Base-by-base conservation (phyloP, 2,113 vertebrate species). In the Leiothrix lutea region DNA sequence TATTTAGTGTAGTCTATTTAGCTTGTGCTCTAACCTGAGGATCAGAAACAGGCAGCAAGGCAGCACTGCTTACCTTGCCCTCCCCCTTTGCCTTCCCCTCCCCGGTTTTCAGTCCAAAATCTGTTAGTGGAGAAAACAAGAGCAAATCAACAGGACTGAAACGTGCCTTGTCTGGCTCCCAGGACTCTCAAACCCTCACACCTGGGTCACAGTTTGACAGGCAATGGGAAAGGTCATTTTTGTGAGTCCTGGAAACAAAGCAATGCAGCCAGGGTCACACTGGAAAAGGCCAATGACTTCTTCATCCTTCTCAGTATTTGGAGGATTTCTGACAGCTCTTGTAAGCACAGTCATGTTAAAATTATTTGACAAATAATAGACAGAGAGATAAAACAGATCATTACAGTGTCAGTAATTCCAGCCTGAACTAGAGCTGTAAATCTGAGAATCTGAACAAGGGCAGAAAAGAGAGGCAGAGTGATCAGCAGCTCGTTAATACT, bases 1-100 rank as follows among this genome's bases (percentile, higher is more conserved):
- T 93, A 96, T 94, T 92, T 79, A 96, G 87, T 61, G 22, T 8
- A 71, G 85, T 86, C 85, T 94, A 40, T 92, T 96, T 94, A 96
- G 95, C 77, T 86, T 92, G 92, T 94, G 96, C 92, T 80, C 38
- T 72, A 97, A 95, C 83, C 89, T 62, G 66, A 84, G 73, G 80
- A 94, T 79, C 47, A 95, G 86, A 92, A 86, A 81, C 40, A 94
- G 94, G 94, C 88, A 79, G 88, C 57, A 33, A 94, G 87, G 92
- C 95, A 88, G 89, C 64, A 40, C 29, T 51, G 94, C 84, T 93
- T 88, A 77, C 86, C 91, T 50, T 67, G 67, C 40, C 83, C 11
- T 65, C 64, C n/a, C 31, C 28, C n/a, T 80, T 35, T 31, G 28
- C 18, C 1, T 20, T 60, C 31, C 28, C n/a, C 38, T 54, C 62